Evolutionary conservation across 2,113 vertebrate species (phyloP), one percentile per base, ranked within the genome.

Genomic region (Cacatua alba): DNA sequence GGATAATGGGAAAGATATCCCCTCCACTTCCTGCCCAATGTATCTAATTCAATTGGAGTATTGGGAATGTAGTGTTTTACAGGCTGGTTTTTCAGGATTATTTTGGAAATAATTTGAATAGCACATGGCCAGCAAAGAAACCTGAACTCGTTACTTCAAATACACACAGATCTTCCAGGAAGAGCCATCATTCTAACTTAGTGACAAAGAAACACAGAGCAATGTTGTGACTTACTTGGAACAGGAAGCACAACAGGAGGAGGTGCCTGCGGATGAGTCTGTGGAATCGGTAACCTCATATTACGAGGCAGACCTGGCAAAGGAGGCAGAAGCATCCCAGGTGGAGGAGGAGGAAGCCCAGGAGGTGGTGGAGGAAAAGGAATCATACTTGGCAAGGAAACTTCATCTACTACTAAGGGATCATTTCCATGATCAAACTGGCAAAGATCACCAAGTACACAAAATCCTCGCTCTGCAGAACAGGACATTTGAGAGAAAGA

Each of bases 371-470:
- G 99, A 9, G 99, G 99, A 93, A 99, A 99, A 15, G 99, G 99
- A 95, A 99, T 99, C 97, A 99, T 99, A 76, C 98, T 99, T 11
- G 99, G 99, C 92, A 99, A 95, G 91, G 98, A 99, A 79, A 99
- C 99, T 81, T 99, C 99, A 69, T 99, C 99, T 17, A 99, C 99
- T 17, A 99, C 98, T 60, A 99, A 96, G 5, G 99, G 99, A 91
- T 99, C 99, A 52, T 98, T 99, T 76, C 99, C 99, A 51, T 99
- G 99, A 95, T 99, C 99, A 44, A 99, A 99, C 23, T 98, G 99
- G 98, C 99, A 99, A 52, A 99, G 99, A 52, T 99, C 99, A 16
- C 99, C 99, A 43, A 99, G 99, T 21, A 99, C 99, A 51, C 99
- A 99, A 97, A 99, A 99, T 62, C 99, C 99, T 98, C 99, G 99